phyloP scores from a whole-genome alignment of 2,113 vertebrate species.

The Myiopsitta monachus region DNA sequence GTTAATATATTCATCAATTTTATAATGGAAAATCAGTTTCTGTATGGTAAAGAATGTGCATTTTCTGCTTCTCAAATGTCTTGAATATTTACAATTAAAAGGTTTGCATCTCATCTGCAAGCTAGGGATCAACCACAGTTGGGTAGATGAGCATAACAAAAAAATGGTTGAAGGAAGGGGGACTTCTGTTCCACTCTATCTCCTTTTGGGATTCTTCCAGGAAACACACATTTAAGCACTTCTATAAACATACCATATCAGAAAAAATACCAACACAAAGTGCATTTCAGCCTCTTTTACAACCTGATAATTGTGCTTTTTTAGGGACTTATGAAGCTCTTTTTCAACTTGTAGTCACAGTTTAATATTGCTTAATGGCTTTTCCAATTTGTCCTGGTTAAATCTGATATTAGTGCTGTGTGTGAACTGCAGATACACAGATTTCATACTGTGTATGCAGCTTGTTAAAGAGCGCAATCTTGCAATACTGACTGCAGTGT shows the following conservation, averaged over 20 bases:
- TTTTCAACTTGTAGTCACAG: neutral
- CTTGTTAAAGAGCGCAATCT: neutral
- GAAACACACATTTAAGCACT: neutral
- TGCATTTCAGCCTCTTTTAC: slow-evolving; percentile 37
- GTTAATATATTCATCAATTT: neutral
- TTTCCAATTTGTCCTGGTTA: slow-evolving; percentile 17
- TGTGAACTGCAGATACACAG: neutral
- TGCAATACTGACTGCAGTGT: neutral
- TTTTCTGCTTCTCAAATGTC: neutral
- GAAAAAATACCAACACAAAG: slow-evolving; percentile 18
- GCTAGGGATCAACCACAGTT: neutral
- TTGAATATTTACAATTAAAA: neutral
- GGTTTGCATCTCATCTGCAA: neutral
- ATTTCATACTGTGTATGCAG: neutral
- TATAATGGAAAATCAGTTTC: neutral
- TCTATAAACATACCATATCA: neutral
- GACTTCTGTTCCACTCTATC: neutral
- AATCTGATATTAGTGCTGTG: neutral
- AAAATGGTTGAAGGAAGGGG: neutral
- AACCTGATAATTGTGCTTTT: slow-evolving; percentile 25
- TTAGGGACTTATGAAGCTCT: neutral
- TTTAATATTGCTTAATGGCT: neutral
- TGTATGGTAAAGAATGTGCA: neutral
- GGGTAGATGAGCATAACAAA: neutral
- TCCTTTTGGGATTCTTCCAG: slow-evolving; percentile 1